phyloP scores from a whole-genome alignment of 2,888 invertebrate species.

The Catocala nupta region DNA sequence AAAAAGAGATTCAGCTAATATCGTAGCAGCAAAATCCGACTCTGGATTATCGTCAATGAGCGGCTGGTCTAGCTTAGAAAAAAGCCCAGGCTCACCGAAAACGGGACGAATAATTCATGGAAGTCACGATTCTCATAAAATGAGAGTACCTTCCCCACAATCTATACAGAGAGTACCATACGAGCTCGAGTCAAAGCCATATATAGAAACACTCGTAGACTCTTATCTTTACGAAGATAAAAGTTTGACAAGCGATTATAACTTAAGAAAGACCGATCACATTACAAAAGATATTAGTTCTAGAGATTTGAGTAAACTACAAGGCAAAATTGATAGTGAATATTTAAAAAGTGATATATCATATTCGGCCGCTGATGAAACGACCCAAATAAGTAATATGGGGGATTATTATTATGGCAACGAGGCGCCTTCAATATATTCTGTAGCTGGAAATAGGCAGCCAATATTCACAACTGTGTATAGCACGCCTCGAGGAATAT shows the following conservation, averaged over 20 bases:
- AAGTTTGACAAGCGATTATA: constrained; percentile 72
- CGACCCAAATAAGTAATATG: constrained; percentile 70
- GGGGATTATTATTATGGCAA: constrained; percentile 80
- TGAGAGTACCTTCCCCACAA: constrained; percentile 77
- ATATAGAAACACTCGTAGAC: constrained; percentile 87
- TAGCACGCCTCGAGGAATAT: constrained; percentile 89
- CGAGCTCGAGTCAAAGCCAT: constrained; percentile 80
- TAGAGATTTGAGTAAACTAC: constrained; percentile 70
- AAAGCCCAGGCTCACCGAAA: constrained; percentile 94
- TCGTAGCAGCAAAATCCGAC: constrained; percentile 93
- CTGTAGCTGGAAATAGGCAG: constrained; percentile 91
- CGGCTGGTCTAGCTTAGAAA: constrained; percentile 94
- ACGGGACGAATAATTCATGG: constrained; percentile 78
- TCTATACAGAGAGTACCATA: constrained; percentile 73
- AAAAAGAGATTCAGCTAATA: constrained; percentile 88
- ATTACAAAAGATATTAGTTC: constrained; percentile 67
- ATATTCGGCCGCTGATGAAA: constrained; percentile 66
- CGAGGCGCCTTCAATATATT: constrained; percentile 91
- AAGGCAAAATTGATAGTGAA: constrained; percentile 68
- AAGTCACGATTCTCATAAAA: constrained; percentile 78
- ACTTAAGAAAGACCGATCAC: constrained; percentile 64
- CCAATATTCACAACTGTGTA: constrained; percentile 92
- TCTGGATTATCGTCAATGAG: constrained; percentile 96
- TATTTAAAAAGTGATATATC: constrained; percentile 70
- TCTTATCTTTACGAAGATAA: constrained; percentile 76